A percentile compares a stretch with the other conserved stretches of the same genome.
phyloP scores from a whole-genome alignment of 2,888 invertebrate genomes.

The Tetragonisca angustula region DNA sequence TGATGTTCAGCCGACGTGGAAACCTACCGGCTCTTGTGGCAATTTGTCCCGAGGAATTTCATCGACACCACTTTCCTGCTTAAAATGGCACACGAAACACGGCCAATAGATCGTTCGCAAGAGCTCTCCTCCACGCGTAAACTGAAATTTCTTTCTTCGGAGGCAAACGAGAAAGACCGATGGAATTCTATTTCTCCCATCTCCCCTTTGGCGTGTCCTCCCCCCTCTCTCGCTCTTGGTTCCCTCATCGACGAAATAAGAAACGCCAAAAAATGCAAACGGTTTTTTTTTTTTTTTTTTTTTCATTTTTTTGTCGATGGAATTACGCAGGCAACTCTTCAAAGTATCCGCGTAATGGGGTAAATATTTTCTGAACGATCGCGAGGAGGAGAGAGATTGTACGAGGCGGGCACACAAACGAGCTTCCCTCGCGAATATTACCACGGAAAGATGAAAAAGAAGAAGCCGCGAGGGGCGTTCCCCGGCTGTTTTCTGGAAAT shows the following conservation, averaged over 20 bases:
- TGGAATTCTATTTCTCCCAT: not conserved
- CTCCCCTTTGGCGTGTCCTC: no score
- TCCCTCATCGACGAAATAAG: not conserved
- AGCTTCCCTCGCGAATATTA: constrained; percentile 13
- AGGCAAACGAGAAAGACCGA: not conserved
- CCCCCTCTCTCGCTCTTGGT: not conserved
- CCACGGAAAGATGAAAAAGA: constrained; percentile 6
- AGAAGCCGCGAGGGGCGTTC: constrained; percentile 3
- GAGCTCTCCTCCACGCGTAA: not conserved
- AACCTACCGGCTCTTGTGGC: constrained; percentile 35
- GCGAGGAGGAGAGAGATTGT: not conserved
- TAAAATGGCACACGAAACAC: constrained; percentile 25
- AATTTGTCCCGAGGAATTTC: constrained; percentile 48
- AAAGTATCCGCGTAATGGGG: constrained; percentile 11
- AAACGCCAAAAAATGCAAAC: not conserved
- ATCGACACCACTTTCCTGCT: constrained; percentile 34
- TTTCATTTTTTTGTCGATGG: no score
- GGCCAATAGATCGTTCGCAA: constrained; percentile 9
- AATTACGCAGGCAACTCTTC: not conserved
- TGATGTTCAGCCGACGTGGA: constrained; percentile 17
- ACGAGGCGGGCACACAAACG: constrained; percentile 1
- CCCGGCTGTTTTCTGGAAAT: constrained; percentile 20
- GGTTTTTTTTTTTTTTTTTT: not conserved
- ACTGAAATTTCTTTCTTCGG: not conserved
- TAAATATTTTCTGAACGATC: constrained; percentile 15